Evolutionary conservation across 2,888 invertebrate genomes (phyloP).

Genomic region (Eupithecia dodoneata): DNA sequence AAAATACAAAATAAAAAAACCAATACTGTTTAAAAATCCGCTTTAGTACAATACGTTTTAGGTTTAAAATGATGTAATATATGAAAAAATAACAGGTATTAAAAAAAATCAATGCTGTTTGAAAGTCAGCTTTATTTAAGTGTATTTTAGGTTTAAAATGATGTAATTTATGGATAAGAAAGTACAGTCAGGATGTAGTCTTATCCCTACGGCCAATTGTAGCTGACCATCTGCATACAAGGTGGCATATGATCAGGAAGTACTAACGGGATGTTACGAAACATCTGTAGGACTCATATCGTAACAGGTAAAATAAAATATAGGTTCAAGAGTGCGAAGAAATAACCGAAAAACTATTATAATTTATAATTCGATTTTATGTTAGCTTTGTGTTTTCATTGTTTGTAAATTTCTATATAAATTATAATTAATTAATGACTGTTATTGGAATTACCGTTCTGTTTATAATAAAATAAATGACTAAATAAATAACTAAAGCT

Average conservation of each 20-base stretch:
- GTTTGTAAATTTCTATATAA: too few species aligned
- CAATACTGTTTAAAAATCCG: background rate
- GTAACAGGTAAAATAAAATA: background rate
- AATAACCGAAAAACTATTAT: background rate
- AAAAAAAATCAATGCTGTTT: background rate
- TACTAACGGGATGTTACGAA: constrained; percentile 37
- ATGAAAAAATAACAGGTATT: background rate
- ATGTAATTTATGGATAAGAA: background rate
- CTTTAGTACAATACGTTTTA: background rate
- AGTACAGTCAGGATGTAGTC: constrained; percentile 13
- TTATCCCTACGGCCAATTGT: constrained; percentile 32
- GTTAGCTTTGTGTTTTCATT: too few species aligned
- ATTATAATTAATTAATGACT: too few species aligned
- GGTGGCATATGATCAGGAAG: constrained; percentile 50
- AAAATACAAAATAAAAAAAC: background rate
- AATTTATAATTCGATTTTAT: background rate
- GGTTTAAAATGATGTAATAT: background rate
- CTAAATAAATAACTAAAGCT: background rate
- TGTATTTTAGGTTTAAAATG: background rate
- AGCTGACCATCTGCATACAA: constrained; percentile 44
- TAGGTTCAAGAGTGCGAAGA: background rate
- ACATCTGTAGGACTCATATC: constrained; percentile 36
- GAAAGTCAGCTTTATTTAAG: background rate
- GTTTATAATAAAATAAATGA: too few species aligned
- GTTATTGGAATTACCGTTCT: too few species aligned